Base-by-base conservation (phyloP, 2,797 vertebrate genomes). In the Semaprochilodus insignis region DNA sequence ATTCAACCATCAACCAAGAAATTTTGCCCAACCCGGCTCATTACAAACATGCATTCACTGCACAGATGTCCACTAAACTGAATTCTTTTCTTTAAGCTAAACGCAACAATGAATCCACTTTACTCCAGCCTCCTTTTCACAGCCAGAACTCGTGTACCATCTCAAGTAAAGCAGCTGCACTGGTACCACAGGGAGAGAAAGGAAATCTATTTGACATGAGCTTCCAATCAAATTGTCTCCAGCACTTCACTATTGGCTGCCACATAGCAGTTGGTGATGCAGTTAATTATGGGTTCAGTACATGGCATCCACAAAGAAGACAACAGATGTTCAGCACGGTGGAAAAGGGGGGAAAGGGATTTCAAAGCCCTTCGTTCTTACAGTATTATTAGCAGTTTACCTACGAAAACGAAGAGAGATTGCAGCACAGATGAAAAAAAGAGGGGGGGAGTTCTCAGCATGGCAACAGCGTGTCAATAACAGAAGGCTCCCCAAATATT, bases 241-340 rank as follows among this genome's bases (percentile, higher is more conserved):
- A 73, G 70, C 76, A 81, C 74, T 84, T 85, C 77, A 82, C 77
- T 77, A 77, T 63, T 81, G 78, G 67, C 82, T 78, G 85, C 86
- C 82, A 87, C 62, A 55, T 62, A 87, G 80, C 84, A 87, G 83
- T 84, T 84, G 80, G 82, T 86, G 82, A 85, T 70, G 52, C 72
- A 86, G 77, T 86, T 87, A 86, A 88, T 87, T 84, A 85, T 21
- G 77, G 87, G 80, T 88, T 87, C 81, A 77, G 74, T 63, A 78
- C 85, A 86, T 82, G 66, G 76, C 82, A 82, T 76, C 52, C 40
- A 75, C 66, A 74, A 74, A 87, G 75, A 77, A 81, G 66, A 85
- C 80, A 86, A 69, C 80, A 82, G 80, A 76, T 79, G 69, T 77
- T 72, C 40, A 36, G 65, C 65, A 78, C 74, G 65, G 65, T 25